Evolutionary conservation across 2,888 invertebrate genomes (phyloP).

Genomic region (Parnassius orleans): DNA sequence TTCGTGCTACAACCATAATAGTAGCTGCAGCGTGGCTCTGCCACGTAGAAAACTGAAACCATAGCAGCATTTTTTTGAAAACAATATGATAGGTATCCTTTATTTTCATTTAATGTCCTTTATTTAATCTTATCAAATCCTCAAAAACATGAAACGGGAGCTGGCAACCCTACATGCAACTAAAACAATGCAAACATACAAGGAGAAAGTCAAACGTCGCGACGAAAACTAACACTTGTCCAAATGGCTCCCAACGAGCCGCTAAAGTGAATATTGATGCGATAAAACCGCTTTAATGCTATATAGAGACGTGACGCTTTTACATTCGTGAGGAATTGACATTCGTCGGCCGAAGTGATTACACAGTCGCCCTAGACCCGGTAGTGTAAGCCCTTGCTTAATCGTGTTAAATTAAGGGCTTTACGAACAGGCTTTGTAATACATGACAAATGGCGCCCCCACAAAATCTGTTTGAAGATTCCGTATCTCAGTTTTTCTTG

Average conservation of each 20-base stretch:
- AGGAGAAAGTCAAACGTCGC: constrained; percentile 35
- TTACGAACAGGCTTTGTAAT: too few species aligned
- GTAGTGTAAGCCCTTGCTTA: constrained; percentile 14
- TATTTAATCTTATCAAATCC: too few species aligned
- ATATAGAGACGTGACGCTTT: constrained; percentile 31
- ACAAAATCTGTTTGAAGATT: too few species aligned
- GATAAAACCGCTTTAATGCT: constrained; percentile 34
- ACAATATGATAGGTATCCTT: too few species aligned
- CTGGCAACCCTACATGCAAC: background rate
- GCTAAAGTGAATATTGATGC: constrained; percentile 39
- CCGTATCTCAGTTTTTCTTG: too few species aligned
- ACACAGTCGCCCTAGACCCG: constrained; percentile 16
- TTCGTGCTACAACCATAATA: too few species aligned
- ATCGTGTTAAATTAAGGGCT: constrained; percentile 10
- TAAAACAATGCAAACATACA: constrained; percentile 17
- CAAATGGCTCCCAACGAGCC: constrained; percentile 21
- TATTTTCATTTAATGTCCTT: too few species aligned
- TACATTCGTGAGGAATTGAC: constrained; percentile 17
- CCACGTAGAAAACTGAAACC: too few species aligned
- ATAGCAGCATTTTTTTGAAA: too few species aligned
- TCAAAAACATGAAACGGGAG: too few species aligned
- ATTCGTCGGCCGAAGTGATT: constrained; percentile 21
- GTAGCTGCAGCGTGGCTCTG: too few species aligned
- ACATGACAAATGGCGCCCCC: too few species aligned
- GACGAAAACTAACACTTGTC: constrained; percentile 19